These are phyloP conservation scores for Leptoteleia sp. DNA, from an alignment of 1,140 invertebrate species.

Conservation along the genomic window DNA sequence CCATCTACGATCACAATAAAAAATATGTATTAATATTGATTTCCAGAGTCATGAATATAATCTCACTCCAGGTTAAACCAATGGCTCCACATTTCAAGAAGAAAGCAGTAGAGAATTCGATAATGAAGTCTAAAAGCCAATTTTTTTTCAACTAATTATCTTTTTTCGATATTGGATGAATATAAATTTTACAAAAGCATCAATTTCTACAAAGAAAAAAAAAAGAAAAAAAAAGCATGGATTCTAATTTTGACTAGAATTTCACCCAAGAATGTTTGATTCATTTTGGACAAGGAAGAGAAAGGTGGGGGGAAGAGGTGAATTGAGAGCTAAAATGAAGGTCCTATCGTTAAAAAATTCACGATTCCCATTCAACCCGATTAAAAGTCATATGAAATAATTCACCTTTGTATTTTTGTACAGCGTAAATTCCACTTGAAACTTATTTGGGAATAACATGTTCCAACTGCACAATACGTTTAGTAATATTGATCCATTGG, in stretches of 20 bases:
- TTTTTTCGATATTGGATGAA: too few relatives aligned
- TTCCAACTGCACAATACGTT: too few relatives aligned
- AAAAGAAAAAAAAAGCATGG: too few relatives aligned
- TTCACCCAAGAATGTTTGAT: not conserved
- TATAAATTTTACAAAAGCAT: too few relatives aligned
- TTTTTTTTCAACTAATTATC: not conserved
- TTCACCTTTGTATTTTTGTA: too few relatives aligned
- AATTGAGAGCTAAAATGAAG: not conserved
- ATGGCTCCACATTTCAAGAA: constrained; percentile 13
- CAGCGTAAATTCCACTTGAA: too few relatives aligned
- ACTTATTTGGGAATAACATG: too few relatives aligned
- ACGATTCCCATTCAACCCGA: too few relatives aligned
- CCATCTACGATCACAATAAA: constrained; percentile 52
- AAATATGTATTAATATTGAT: constrained; percentile 33
- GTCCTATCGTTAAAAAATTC: too few relatives aligned
- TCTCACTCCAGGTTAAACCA: constrained; percentile 20
- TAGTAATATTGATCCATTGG: too few relatives aligned
- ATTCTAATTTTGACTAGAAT: constrained; percentile 3
- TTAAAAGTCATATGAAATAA: too few relatives aligned
- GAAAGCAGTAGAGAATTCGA: constrained; percentile 3
- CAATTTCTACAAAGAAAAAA: too few relatives aligned
- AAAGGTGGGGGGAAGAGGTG: not conserved
- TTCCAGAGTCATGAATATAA: constrained; percentile 33
- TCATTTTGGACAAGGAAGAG: not conserved
- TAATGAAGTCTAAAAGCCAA: not conserved